A percentile compares a stretch with the other conserved stretches of the same genome.
phyloP scores from a whole-genome alignment of 2,797 vertebrate species.

The Eulemur albifrons region DNA sequence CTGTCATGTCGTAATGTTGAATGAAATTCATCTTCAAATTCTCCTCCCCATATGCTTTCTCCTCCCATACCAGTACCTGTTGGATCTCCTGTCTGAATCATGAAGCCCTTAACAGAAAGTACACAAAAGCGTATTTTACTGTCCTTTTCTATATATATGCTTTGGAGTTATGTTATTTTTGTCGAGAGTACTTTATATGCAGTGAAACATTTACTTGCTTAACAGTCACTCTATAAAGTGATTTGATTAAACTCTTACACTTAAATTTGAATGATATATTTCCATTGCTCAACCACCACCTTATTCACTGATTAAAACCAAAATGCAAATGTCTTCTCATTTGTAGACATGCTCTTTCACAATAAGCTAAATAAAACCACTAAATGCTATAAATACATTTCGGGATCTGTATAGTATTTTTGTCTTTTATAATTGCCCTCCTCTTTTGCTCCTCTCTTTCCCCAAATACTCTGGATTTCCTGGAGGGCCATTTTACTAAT shows the following conservation, averaged over 20 bases:
- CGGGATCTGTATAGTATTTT: not conserved
- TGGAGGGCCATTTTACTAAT: not conserved
- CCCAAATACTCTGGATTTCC: conserved; percentile 1
- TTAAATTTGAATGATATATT: conserved; percentile 40
- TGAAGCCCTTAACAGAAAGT: conserved; percentile 91
- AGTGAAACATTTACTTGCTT: conserved; percentile 10
- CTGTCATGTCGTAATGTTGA: conserved; percentile 96
- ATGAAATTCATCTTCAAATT: conserved; percentile 99
- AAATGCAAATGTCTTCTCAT: conserved; percentile 14
- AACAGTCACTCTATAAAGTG: not conserved
- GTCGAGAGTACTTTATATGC: conserved; percentile 4
- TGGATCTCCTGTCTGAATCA: conserved; percentile 99
- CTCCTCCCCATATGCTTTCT: conserved; percentile 99
- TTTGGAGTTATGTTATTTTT: not conserved
- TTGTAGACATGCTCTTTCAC: not conserved
- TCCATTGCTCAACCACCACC: not conserved
- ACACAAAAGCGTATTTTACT: conserved; percentile 14
- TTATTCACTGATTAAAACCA: conserved; percentile 36
- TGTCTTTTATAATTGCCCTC: not conserved
- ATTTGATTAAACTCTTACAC: conserved; percentile 9
- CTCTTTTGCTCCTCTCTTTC: not conserved
- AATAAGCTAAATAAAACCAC: conserved; percentile 29
- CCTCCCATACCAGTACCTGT: conserved; percentile 99
- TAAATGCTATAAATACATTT: not conserved
- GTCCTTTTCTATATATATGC: not conserved